A percentile compares a stretch with the other conserved stretches of the same genome.
These are phyloP conservation scores for Fissipunctia ypsillon DNA, from an alignment of 2,888 invertebrate genomes.

Conservation along the genomic window DNA sequence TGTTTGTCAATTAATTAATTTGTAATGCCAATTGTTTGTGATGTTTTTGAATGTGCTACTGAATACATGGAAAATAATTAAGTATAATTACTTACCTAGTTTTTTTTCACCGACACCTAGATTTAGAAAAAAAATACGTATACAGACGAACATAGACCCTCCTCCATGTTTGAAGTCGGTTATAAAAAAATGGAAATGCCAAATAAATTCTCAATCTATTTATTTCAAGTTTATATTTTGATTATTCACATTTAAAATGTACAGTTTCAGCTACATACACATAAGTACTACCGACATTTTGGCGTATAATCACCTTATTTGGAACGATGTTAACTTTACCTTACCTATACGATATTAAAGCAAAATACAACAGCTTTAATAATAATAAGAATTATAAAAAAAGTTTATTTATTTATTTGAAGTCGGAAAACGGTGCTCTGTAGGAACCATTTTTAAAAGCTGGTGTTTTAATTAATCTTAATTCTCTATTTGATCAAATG, in stretches of 20 bases:
- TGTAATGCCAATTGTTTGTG: constrained; percentile 32
- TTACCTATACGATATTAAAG: constrained; percentile 28
- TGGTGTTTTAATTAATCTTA: constrained; percentile 11
- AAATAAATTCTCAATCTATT: constrained; percentile 67
- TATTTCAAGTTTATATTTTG: constrained; percentile 71
- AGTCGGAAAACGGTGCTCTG: constrained; percentile 38
- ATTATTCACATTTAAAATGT: constrained; percentile 68
- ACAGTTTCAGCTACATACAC: constrained; percentile 69
- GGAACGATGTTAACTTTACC: constrained; percentile 41
- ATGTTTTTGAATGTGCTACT: constrained; percentile 37
- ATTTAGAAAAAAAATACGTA: background rate
- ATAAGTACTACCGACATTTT: constrained; percentile 65
- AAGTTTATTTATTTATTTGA: background rate
- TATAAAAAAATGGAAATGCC: background rate
- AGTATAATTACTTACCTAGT: background rate
- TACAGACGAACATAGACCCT: too few relatives aligned
- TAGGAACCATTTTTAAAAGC: constrained; percentile 43
- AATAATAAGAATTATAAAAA: background rate
- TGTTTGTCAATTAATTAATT: constrained; percentile 39
- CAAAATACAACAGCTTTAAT: constrained; percentile 28
- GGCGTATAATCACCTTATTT: constrained; percentile 61
- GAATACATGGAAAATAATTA: constrained; percentile 47
- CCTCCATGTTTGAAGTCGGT: background rate
- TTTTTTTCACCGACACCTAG: constrained; percentile 20
- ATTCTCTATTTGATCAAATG: constrained; percentile 2